phyloP scores from a whole-genome alignment of 2,888 invertebrate species.

The Rotaria socialis region DNA sequence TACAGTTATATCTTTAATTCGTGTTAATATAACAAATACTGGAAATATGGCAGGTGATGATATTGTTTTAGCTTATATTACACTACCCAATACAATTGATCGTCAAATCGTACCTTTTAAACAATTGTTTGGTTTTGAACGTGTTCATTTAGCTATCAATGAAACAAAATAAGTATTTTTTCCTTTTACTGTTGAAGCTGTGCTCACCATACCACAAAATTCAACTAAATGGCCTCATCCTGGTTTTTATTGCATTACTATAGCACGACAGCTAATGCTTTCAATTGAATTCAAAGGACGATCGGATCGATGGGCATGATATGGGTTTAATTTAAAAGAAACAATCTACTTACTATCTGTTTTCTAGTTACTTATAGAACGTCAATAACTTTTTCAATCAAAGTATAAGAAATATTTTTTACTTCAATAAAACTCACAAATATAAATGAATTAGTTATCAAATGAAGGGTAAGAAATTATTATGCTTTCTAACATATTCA shows the following conservation, averaged over 20 bases:
- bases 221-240: neutral
- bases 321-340: no score
- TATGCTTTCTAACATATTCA: no score
- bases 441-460: no score
- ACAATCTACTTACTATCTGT: no score
- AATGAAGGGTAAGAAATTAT: no score
- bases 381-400: no score
- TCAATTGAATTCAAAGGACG: neutral
- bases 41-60: neutral
- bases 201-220: neutral
- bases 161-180: neutral
- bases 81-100: neutral
- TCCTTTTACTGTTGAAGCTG: neutral
- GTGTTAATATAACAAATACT: neutral
- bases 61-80: neutral
- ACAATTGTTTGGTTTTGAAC: constrained; percentile 3
- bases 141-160: neutral
- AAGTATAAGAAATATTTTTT: no score
- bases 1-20: neutral
- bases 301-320: neutral
- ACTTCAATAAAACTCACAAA: no score
- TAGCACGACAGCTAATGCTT: neutral
- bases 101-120: neutral
- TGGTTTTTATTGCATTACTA: neutral
- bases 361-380: no score